These are phyloP conservation scores for Hypomesus transpacificus DNA, from an alignment of 2,113 vertebrate genomes.

Conservation along the genomic window DNA sequence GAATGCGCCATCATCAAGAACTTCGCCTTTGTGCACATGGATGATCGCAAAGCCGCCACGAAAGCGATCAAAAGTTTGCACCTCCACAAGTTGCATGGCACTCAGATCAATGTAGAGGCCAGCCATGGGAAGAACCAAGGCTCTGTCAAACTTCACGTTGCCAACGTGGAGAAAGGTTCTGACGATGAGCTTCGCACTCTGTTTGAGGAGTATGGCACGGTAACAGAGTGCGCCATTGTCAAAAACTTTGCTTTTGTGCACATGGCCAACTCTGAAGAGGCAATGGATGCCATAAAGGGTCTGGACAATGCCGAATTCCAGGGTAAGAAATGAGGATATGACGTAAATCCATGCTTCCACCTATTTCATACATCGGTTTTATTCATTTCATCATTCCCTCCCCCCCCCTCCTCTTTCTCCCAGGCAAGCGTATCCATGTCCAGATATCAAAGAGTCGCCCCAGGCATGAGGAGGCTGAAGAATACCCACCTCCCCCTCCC, in stretches of 20 bases:
- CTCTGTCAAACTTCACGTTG: slow-evolving; percentile 73
- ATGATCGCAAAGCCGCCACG: slow-evolving; percentile 74
- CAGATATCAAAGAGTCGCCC: slow-evolving; percentile 92
- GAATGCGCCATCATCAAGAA: slow-evolving; percentile 80
- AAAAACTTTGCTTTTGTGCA: slow-evolving; percentile 82
- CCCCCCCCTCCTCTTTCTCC: no score
- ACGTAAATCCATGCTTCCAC: slow-evolving; percentile 31
- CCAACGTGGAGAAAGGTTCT: slow-evolving; percentile 72
- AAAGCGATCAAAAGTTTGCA: slow-evolving; percentile 75
- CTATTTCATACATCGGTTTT: not conserved
- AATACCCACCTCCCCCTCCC: slow-evolving; percentile 76
- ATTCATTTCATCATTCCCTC: not conserved
- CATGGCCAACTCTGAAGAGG: slow-evolving; percentile 78
- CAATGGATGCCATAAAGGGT: slow-evolving; percentile 77
- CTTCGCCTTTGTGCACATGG: slow-evolving; percentile 80
- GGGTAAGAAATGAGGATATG: slow-evolving; percentile 45
- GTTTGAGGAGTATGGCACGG: slow-evolving; percentile 77
- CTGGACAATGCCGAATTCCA: slow-evolving; percentile 76
- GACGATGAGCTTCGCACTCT: slow-evolving; percentile 73
- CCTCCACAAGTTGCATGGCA: slow-evolving; percentile 73
- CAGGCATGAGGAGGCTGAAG: slow-evolving; percentile 84
- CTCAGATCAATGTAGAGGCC: slow-evolving; percentile 75
- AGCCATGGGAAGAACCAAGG: slow-evolving; percentile 75
- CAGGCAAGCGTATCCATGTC: slow-evolving; percentile 96
- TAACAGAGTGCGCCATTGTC: slow-evolving; percentile 74